Evolutionary conservation across 2,888 invertebrate genomes (phyloP).

Genomic region (Clostera curtula): DNA sequence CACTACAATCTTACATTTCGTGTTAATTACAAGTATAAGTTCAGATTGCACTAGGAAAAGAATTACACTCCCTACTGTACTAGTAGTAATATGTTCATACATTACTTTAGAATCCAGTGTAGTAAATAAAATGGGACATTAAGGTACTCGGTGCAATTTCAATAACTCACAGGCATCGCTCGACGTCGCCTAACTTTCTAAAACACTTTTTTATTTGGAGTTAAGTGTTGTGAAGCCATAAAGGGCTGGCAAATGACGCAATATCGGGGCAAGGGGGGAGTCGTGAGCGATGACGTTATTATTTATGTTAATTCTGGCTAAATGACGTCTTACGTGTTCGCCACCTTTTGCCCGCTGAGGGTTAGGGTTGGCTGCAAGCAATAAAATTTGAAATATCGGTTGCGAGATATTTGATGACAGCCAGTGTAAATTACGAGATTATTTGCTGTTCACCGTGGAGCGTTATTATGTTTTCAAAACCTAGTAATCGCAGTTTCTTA

Average conservation of each 20-base stretch:
- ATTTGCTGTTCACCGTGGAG: conserved; percentile 11
- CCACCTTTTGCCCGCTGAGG: conserved; percentile 39
- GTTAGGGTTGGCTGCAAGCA: conserved; percentile 30
- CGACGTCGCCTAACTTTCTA: conserved; percentile 44
- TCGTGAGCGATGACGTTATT: conserved; percentile 66
- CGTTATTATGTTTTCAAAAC: no score
- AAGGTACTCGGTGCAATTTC: conserved; percentile 3
- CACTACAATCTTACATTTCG: no score
- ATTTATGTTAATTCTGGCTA: conserved; percentile 72
- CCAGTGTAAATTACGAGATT: conserved; percentile 18
- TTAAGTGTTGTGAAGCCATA: conserved; percentile 59
- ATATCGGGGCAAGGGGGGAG: conserved; percentile 36
- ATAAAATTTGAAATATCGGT: conserved; percentile 23
- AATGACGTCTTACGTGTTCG: conserved; percentile 67
- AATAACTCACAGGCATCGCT: conserved; percentile 24
- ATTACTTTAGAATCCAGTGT: no score
- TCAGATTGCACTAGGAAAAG: no score
- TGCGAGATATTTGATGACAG: conserved; percentile 11
- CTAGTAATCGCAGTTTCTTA: no score
- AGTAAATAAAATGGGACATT: no score
- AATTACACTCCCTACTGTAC: not conserved
- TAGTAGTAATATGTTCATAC: no score
- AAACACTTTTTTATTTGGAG: conserved; percentile 62
- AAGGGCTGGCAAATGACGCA: conserved; percentile 64
- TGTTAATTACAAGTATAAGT: no score